phyloP scores from a whole-genome alignment of 1,140 invertebrate species.

The Pseudomyrmex pallidus region DNA sequence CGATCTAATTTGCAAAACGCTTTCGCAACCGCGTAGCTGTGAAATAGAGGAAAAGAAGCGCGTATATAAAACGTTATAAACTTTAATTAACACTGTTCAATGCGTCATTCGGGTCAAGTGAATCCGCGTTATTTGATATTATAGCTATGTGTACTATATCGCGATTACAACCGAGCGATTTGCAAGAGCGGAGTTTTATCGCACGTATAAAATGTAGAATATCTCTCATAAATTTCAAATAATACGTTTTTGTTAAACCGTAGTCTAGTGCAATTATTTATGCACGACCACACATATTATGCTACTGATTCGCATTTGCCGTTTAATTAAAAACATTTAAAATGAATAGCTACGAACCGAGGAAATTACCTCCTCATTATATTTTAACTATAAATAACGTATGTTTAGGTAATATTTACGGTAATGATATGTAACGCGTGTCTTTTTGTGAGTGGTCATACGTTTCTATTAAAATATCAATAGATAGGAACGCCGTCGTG shows the following conservation, averaged over 20 bases:
- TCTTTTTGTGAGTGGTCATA: too few species aligned
- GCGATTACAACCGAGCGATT: neutral
- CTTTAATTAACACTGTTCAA: conserved; percentile 44
- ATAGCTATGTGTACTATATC: neutral
- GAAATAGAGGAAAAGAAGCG: conserved; percentile 32
- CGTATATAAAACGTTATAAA: neutral
- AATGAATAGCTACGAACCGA: too few species aligned
- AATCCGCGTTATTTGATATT: conserved; percentile 14
- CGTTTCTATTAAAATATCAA: too few species aligned
- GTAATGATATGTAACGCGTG: too few species aligned
- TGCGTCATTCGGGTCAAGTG: conserved; percentile 33
- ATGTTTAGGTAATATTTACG: too few species aligned
- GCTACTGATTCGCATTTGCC: too few species aligned
- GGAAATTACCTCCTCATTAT: too few species aligned
- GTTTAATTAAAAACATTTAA: too few species aligned
- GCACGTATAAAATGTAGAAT: neutral
- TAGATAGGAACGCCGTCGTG: too few species aligned
- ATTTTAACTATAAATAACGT: too few species aligned
- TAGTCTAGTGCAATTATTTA: too few species aligned
- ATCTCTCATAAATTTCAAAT: neutral
- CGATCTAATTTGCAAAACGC: conserved; percentile 49
- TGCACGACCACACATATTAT: too few species aligned
- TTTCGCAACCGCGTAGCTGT: conserved; percentile 19
- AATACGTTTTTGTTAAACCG: neutral
- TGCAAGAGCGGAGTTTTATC: neutral